Evolutionary conservation across 2,113 vertebrate genomes (phyloP), one percentile per base, ranked within the genome.

Genomic region (Salminus brasiliensis): DNA sequence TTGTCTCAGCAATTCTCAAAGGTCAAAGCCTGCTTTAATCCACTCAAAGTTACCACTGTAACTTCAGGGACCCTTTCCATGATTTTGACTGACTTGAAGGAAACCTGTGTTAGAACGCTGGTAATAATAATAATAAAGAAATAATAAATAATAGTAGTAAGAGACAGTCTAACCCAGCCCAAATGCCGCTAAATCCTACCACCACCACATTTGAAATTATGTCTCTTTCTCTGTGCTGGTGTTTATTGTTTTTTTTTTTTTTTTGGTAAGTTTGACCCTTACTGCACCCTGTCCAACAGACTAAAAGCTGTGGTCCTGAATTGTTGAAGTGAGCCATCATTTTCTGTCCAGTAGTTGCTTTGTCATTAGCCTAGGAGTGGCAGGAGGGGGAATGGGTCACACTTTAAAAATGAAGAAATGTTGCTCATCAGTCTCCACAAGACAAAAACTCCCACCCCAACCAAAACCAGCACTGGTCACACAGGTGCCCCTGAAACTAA

Each of bases 181-280:
- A 79, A 87, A 86, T 85, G 87, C 78, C 74, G 83, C 60, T 78
- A 80, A 71, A 66, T 43, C 25, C 60, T 55, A 71, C 23, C 53
- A 82, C 68, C 81, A 78, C 76, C 73, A 53, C 27, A 23, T 52
- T 25, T 18, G 23, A 3, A 23, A 18, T 4, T 59, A 73, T 32
- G 71, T 77, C 86, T 49, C 74, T 74, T 86, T 86, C 87, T 89
- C 85, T 88, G 84, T 86, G 90, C 92, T 93, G 92, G 91, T 92
- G 91, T 90, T 83, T 79, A 15, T 60, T 57, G 43, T 23, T 12
- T 49, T 49, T 16, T 5, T 49, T 49, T n/a, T n/a, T 7, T 87
- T 91, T 91, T 74, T 88, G 85, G 82, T 90, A 15, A 2, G 74
- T 88, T 88, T 72, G 82, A 74, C 82, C 60, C 87, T 84, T 85